Base-by-base conservation (phyloP, 2,888 invertebrate genomes). In the Teleogryllus oceanicus region DNA sequence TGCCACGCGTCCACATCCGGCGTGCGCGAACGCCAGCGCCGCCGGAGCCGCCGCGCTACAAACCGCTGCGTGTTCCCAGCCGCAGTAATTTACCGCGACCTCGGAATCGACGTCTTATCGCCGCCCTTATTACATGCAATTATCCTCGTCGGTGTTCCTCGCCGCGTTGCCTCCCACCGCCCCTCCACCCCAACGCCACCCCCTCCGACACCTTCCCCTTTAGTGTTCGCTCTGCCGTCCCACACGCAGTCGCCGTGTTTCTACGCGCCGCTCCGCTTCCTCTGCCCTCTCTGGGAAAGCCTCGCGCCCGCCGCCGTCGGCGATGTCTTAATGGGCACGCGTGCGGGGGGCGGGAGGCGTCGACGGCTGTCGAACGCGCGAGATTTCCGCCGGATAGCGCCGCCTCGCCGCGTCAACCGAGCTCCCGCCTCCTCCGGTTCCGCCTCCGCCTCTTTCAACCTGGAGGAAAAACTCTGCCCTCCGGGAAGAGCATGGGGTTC, bases 131-230 rank as follows among this genome's bases (percentile, higher is more conserved):
- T 62, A 62, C 16, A 62, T 11, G 62, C n/a, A 62, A 62, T 62
- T 62, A 62, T 12, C 62, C 62, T 62, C 62, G 16, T 62, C n/a
- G 62, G 12, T n/a, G 62, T 62, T n/a, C 77, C n/a, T 77, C 76
- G 21, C n/a, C 75, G n/a, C 75, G 74, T 11, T 8, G 74, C 37
- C 11, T 18, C 75, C 18, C 75, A 49, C 37, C 49, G 76, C 11
- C 2, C 24, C 24, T 24, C 24, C 24, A 24, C 24, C 24, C 37
- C 37, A 1, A 62, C 62, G 16, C 13, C 62, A n/a, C 16, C 62
- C 16, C 78, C 74, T 51, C 78, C 21, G 24, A 21, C 78, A 78
- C 74, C 49, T 74, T 74, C 49, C 78, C 49, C 74, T 80, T 78
- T 75, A 78, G 76, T 78, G 24, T 37, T 16, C 74, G 49, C 62